phyloP scores from a whole-genome alignment of 2,797 vertebrate genomes.

The Alauda arvensis region DNA sequence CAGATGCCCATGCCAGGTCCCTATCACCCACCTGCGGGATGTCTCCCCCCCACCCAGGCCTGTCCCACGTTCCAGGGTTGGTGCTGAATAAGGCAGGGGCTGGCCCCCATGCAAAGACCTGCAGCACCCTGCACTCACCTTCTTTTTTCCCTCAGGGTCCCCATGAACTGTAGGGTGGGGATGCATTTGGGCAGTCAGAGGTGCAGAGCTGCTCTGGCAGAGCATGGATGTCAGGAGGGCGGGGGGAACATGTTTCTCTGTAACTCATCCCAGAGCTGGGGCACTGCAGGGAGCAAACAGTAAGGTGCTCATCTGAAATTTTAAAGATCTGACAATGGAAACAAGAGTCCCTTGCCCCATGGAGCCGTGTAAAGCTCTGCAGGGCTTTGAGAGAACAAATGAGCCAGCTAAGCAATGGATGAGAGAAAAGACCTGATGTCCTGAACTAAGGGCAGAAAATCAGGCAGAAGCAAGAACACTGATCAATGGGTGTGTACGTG shows the following conservation, averaged over 20 bases:
- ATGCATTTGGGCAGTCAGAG: background rate
- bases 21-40: accelerated
- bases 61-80: background rate
- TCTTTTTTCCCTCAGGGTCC: background rate
- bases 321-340: background rate
- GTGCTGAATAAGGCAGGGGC: background rate
- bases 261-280: background rate
- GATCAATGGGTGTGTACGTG: background rate
- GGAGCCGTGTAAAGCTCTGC: background rate
- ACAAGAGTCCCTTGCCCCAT: background rate
- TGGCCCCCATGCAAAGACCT: accelerated
- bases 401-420: background rate
- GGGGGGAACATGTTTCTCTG: background rate
- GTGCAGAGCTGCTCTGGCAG: background rate
- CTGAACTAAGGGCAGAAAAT: background rate
- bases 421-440: background rate
- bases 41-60: background rate
- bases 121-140: background rate
- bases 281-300: background rate
- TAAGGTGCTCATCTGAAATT: background rate
- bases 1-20: accelerated
- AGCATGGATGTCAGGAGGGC: background rate
- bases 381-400: background rate
- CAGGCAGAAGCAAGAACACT: background rate
- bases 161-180: accelerated